Evolutionary conservation across 2,113 vertebrate genomes (phyloP).

Genomic region (Phaethornis superciliosus): DNA sequence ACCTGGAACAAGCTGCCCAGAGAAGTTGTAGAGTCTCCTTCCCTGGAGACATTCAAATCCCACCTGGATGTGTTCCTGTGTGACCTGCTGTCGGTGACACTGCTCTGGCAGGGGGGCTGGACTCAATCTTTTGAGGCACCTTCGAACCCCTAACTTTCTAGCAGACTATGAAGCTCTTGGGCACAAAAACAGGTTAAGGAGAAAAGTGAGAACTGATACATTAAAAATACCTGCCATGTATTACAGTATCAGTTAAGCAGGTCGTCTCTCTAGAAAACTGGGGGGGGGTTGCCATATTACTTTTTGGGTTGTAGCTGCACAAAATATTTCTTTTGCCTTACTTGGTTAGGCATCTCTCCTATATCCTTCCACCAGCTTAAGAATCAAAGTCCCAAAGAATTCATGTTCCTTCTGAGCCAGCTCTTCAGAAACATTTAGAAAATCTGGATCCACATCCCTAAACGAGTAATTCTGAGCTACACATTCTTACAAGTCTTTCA

Average conservation of each 20-base stretch:
- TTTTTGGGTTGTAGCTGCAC: neutral
- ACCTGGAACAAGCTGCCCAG: too few species aligned
- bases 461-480: neutral
- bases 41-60: too few species aligned
- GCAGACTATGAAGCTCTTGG: neutral
- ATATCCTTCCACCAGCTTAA: neutral
- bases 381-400: neutral
- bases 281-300: neutral
- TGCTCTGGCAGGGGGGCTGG: too few species aligned
- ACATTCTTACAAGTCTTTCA: neutral
- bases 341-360: neutral
- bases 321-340: neutral
- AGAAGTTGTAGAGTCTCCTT: too few species aligned
- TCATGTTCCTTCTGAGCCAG: neutral
- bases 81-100: too few species aligned
- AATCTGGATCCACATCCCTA: neutral
- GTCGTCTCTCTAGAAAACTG: neutral
- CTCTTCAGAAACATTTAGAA: neutral
- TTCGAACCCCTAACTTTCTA: too few species aligned
- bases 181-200: rapidly evolving
- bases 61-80: too few species aligned
- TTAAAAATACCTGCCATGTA: neutral
- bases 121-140: too few species aligned
- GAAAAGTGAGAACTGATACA: neutral
- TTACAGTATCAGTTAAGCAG: neutral